Base-by-base conservation (phyloP, 2,113 vertebrate species). In the Tenrec ecaudatus region DNA sequence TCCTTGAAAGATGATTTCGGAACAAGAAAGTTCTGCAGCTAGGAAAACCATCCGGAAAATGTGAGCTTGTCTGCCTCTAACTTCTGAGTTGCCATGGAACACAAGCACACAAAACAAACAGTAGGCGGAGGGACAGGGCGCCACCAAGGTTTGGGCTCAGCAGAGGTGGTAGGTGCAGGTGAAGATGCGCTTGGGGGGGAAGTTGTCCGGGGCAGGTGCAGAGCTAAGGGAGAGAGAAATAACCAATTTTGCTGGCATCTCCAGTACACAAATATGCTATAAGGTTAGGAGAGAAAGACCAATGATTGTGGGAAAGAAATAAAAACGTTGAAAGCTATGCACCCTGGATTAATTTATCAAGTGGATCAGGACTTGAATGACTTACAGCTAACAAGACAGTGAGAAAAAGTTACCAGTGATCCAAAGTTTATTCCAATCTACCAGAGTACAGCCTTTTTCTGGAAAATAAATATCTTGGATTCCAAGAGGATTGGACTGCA, bases 381-480 rank as follows among this genome's bases (percentile, higher is more conserved):
- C 86, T 14, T 83, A 17, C 20, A 89, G 75, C 88, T 71, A 17
- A 87, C 19, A 86, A 75, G 19, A 68, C 6, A 43, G 9, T 78
- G 76, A 93, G n/a, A 86, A 89, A 94, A 86, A 1, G 12, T 68
- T 80, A 80, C 16, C 43, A 86, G 64, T 60, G 27, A 95, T 60
- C 6, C 12, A 89, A 60, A 3, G 29, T 4, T 69, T 80, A 27
- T 16, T 95, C 19, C 58, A 92, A 86, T 33, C 9, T 92, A 73
- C 7, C 47, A 53, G 47, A 27, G 57, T 33, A 47, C 0, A 58
- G 17, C 12, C 3, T 77, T 91, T 78, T 1, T 12, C 1, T 89
- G 33, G 40, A 77, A 92, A 92, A 83, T 20, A 69, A 88, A n/a
- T 81, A 36, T 38, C 64, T 80, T 78, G 77, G 64, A 82, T 88